A percentile compares a stretch with the other conserved stretches of the same genome.
phyloP scores from a whole-genome alignment of 92 coral and sea anemone genomes.

The Desmophyllum pertusum region DNA sequence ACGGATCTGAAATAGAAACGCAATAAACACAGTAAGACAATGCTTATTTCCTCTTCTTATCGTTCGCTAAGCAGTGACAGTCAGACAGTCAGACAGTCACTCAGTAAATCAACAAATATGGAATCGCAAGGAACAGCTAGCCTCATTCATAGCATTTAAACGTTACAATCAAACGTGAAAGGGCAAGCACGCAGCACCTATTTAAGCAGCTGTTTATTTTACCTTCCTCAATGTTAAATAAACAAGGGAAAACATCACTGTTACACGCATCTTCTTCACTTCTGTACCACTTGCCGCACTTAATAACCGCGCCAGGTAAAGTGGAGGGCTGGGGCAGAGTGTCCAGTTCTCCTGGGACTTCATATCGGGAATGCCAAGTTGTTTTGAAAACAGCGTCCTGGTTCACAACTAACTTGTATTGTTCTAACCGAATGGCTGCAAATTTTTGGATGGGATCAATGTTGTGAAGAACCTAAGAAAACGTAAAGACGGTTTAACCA shows the following conservation, averaged over 20 bases:
- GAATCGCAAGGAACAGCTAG: background rate
- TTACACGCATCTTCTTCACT: conserved; percentile 67
- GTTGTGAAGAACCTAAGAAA: conserved; percentile 74
- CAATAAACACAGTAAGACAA: background rate
- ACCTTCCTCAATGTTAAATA: conserved; percentile 86
- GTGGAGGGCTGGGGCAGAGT: conserved; percentile 55
- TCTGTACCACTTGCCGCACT: conserved; percentile 79
- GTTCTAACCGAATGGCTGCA: conserved; percentile 90
- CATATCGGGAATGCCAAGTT: conserved; percentile 84
- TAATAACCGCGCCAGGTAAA: conserved; percentile 78
- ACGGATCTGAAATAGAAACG: conserved; percentile 77
- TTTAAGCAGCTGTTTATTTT: background rate
- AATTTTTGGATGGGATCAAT: conserved; percentile 85
- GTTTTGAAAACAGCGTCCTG: conserved; percentile 85
- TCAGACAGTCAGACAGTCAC: background rate
- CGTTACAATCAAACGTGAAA: too few relatives aligned
- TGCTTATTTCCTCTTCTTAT: background rate
- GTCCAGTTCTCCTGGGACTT: conserved; percentile 54
- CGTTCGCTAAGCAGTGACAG: background rate
- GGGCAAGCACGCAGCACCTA: too few relatives aligned
- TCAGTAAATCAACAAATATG: background rate
- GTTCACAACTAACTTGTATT: conserved; percentile 85
- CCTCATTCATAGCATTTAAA: background rate
- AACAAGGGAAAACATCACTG: conserved; percentile 82
- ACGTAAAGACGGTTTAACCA: background rate